phyloP scores from a whole-genome alignment of 2,797 vertebrate genomes.

The Valencia hispanica region DNA sequence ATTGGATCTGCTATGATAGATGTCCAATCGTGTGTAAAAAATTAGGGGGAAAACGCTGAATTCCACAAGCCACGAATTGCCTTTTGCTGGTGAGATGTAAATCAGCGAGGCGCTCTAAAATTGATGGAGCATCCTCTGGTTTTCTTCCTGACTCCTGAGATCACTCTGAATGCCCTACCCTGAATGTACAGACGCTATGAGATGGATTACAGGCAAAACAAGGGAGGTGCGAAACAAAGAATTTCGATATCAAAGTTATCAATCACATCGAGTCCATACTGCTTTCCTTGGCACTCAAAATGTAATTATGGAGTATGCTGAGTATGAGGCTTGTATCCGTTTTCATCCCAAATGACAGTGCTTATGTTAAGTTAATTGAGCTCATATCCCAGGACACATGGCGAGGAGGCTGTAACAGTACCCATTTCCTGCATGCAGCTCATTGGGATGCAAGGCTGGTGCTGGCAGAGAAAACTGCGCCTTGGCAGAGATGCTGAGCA shows the following conservation, averaged over 20 bases:
- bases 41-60: slow-evolving; percentile 48
- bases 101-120: slow-evolving; percentile 75
- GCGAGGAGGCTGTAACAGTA: slow-evolving; percentile 73
- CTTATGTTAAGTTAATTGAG: slow-evolving; percentile 75
- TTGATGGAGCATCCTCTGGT: slow-evolving; percentile 75
- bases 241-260: slow-evolving; percentile 50
- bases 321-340: slow-evolving; percentile 42
- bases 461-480: slow-evolving; percentile 78
- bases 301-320: slow-evolving; percentile 47
- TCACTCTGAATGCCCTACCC: slow-evolving; percentile 48
- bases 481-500: slow-evolving; percentile 75
- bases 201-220: slow-evolving; percentile 58
- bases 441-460: slow-evolving; percentile 80
- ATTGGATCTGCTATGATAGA: slow-evolving; percentile 59
- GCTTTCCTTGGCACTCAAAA: slow-evolving; percentile 42
- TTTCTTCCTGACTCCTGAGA: slow-evolving; percentile 71
- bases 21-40: slow-evolving; percentile 49
- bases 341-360: slow-evolving; percentile 59
- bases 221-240: slow-evolving; percentile 55
- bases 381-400: slow-evolving; percentile 69
- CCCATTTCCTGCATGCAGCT: slow-evolving; percentile 71
- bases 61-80: slow-evolving; percentile 75
- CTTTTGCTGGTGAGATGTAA: slow-evolving; percentile 78
- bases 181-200: slow-evolving; percentile 38
- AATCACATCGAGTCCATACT: slow-evolving; percentile 34